Base-by-base conservation (phyloP, 2,888 invertebrate genomes). In the Pteria penguin region DNA sequence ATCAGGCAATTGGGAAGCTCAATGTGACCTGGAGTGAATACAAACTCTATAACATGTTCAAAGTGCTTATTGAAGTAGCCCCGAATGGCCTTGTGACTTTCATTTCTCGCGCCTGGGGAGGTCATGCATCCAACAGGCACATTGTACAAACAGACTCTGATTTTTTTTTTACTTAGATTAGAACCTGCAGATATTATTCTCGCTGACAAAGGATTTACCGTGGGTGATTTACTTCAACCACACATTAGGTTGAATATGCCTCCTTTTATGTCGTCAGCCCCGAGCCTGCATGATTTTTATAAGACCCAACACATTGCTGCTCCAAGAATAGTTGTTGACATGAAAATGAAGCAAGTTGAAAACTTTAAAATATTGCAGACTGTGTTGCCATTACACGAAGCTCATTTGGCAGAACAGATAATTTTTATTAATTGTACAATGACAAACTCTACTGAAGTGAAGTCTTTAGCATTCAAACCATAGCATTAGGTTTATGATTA, bases 261-360 rank as follows among this genome's bases (percentile, higher is more conserved):
- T 18, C 75, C 75, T 27, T 63, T 60, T 65, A 52, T 77, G 4
- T 54, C 68, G 14, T 55, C 36, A n/a, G n/a, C n/a, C n/a, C n/a
- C n/a, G n/a, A n/a, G n/a, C n/a, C n/a, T n/a, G n/a, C n/a, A n/a
- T n/a, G 54, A 72, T 29, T 58, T 79, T 33, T 72, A 70, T 27
- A 67, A 72, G 22, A 76, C 79, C n/a, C 36, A 69, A 27, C 62
- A 72, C 14, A 70, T 79, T 67, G 77, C 63, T 1, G 66, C 66
- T 18, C 55, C 71, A 11, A 62, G 79, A 58, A 79, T 70, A 22
- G 66, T 76, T 22, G 76, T 79, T 2, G 76, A 77, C 52, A 74
- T 73, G 73, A 73, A 76, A 68, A 79, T 79, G 72, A 74, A 74
- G 36, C n/a, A n/a, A n/a, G n/a, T n/a, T n/a, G n/a, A n/a, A n/a